phyloP scores from a whole-genome alignment of 64 coral and sea anemone genomes.

The Catalaphyllia jardinei region DNA sequence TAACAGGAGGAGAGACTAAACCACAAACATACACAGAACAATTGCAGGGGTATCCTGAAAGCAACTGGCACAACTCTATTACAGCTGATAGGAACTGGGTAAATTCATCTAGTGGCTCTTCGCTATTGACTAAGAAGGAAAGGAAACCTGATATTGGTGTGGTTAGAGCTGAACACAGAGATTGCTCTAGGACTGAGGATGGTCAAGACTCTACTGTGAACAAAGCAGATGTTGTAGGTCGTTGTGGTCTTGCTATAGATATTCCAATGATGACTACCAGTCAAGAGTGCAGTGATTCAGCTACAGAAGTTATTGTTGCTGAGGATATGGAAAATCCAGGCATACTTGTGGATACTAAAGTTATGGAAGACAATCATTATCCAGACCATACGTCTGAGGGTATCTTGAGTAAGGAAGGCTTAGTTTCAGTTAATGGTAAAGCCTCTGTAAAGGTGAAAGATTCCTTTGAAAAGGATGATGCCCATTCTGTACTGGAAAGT shows the following conservation, averaged over 20 bases:
- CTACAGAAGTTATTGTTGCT: background rate
- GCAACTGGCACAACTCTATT: background rate
- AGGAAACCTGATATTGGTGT: background rate
- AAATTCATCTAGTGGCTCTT: background rate
- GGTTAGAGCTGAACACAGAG: background rate
- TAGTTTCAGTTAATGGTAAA: background rate
- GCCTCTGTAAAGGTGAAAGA: background rate
- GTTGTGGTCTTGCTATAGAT: background rate
- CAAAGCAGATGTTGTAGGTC: background rate
- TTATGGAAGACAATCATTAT: background rate
- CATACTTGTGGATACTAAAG: background rate
- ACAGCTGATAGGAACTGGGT: background rate
- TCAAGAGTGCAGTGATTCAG: background rate
- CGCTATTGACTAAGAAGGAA: background rate
- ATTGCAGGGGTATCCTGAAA: background rate
- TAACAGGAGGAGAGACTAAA: background rate
- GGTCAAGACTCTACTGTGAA: background rate
- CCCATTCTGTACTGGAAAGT: background rate
- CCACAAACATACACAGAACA: too few species aligned
- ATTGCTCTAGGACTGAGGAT: background rate
- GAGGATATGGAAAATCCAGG: background rate
- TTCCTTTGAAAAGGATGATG: background rate
- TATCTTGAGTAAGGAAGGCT: background rate
- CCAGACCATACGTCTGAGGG: background rate
- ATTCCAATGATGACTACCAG: background rate